Conservation (phyloP, 2,888 invertebrate species). For the Rhingia rostrata region DNA sequence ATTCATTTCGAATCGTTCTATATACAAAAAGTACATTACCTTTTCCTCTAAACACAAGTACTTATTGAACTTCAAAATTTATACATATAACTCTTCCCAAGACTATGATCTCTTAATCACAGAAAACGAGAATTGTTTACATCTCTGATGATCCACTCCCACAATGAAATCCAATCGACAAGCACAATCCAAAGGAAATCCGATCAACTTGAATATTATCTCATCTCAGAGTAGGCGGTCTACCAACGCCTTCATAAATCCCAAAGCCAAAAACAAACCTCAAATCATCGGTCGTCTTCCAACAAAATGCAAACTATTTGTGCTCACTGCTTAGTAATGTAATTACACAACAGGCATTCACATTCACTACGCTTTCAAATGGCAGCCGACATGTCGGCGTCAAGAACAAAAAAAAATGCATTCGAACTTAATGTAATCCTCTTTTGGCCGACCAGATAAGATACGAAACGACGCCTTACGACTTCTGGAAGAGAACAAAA, state of each 20-base stretch:
- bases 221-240: constrained; percentile 48
- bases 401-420: constrained; percentile 17
- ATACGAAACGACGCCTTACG: constrained; percentile 22
- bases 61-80: neutral
- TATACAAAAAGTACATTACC: too few species aligned
- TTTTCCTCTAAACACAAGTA: too few species aligned
- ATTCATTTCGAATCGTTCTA: too few species aligned
- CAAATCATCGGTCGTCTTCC: constrained; percentile 34
- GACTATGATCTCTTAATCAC: neutral
- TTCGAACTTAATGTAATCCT: constrained; percentile 38
- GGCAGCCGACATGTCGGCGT: constrained; percentile 54
- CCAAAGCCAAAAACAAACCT: neutral
- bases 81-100: neutral
- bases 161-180: constrained; percentile 2
- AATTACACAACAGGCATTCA: constrained; percentile 44
- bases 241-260: constrained; percentile 18
- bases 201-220: constrained; percentile 43
- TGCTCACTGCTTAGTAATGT: constrained; percentile 25
- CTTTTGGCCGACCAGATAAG: constrained; percentile 45
- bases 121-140: constrained; percentile 12
- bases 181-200: constrained; percentile 45
- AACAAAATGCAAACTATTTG: constrained; percentile 1
- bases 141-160: constrained; percentile 20
- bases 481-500: constrained; percentile 14
- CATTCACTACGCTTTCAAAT: constrained; percentile 7